Evolutionary conservation across 2,797 vertebrate species (phyloP).

Genomic region (Neosilurus mollespiculum): DNA sequence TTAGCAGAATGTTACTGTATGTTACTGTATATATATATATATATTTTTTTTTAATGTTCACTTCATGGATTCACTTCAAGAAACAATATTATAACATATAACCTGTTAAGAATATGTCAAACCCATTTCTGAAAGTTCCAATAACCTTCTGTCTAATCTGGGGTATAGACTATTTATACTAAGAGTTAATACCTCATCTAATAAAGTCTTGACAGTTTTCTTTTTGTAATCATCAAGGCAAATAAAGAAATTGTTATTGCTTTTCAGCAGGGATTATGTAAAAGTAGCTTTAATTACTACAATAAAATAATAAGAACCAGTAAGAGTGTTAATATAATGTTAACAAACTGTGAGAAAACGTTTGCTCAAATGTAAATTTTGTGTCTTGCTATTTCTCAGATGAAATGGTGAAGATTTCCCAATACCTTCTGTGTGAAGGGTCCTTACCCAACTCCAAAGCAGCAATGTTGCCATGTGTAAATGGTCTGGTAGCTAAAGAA

Average conservation of each 20-base stretch:
- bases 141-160: background rate
- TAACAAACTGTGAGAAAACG: constrained; percentile 1
- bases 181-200: background rate
- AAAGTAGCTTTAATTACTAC: background rate
- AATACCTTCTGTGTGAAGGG: background rate
- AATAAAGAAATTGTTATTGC: background rate
- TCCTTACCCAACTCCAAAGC: constrained; percentile 10
- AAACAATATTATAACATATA: background rate
- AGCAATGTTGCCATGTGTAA: constrained; percentile 19
- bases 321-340: background rate
- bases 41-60: background rate
- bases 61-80: background rate
- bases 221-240: background rate
- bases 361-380: background rate
- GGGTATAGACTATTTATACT: background rate
- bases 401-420: constrained; percentile 14
- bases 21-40: background rate
- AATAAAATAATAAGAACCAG: background rate
- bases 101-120: background rate
- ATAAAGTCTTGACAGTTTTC: background rate
- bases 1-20: background rate
- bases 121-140: background rate
- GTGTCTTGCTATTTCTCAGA: constrained; percentile 24
- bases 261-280: background rate
- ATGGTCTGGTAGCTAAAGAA: background rate